Conservation (phyloP, 2,888 invertebrate species). For the Galerucella calmariensis region DNA sequence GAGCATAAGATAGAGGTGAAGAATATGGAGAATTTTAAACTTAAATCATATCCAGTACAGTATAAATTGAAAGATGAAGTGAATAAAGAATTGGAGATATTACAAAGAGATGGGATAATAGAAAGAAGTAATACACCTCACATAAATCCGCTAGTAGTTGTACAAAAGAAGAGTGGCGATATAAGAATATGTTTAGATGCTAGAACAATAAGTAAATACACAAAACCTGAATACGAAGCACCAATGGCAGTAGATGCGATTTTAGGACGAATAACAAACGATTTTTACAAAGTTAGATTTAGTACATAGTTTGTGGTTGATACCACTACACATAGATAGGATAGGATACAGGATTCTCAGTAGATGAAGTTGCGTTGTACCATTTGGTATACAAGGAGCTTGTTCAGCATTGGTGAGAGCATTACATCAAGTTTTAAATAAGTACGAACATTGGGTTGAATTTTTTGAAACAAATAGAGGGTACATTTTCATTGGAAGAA, state of each 20-base stretch:
- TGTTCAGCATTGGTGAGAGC: constrained; percentile 36
- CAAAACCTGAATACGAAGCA: constrained; percentile 17
- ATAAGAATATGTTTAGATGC: no score
- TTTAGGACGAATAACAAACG: constrained; percentile 12
- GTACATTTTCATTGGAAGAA: no score
- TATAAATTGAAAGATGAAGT: no score
- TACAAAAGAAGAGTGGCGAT: no score
- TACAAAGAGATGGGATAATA: no score
- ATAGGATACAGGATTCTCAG: constrained; percentile 51
- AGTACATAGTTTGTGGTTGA: constrained; percentile 36
- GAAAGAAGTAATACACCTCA: no score
- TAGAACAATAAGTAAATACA: no score
- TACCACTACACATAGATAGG: constrained; percentile 31
- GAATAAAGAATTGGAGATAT: no score
- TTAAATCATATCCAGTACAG: constrained; percentile 3
- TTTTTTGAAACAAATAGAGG: no score
- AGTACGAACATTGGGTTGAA: constrained; percentile 17
- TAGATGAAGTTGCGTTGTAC: constrained; percentile 40
- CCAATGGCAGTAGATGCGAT: neutral
- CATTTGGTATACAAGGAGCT: constrained; percentile 52
- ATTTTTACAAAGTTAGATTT: constrained; percentile 32
- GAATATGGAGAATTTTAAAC: constrained; percentile 4
- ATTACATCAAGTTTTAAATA: constrained; percentile 29
- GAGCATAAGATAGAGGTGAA: neutral
- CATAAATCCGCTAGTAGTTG: no score